Base-by-base conservation (phyloP, 2,797 vertebrate species). In the Novumbra hubbsi region DNA sequence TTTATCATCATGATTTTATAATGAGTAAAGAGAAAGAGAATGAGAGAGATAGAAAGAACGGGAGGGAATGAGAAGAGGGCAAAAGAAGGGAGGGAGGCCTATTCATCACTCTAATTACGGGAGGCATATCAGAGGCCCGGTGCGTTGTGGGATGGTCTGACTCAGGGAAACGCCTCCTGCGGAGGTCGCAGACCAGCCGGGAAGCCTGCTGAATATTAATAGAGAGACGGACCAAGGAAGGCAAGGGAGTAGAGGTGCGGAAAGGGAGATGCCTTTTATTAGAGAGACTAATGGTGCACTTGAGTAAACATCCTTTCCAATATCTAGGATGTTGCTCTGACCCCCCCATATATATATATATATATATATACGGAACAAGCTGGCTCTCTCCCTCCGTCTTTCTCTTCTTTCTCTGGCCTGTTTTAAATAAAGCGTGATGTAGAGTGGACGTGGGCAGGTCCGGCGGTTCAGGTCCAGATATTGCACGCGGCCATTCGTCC, bases 21-120 rank as follows among this genome's bases (percentile, higher is more conserved):
- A 86, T 72, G 71, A 81, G 63, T 48, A 30, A 73, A 19, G 21
- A 78, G 34, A 17, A 73, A 64, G 17, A 60, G 70, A 73, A 68
- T 71, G 67, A 60, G 17, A 15, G 24, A 7, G 24, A 49, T 7
- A 17, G 12, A 4, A 14, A 17, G 12, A 9, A 21, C 32, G 30
- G 49, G 52, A 30, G 49, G 32, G 24, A 75, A 77, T 73, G 77
- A 73, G 50, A 80, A 74, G 72, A 80, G 75, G 72, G 57, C 30
- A 60, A 34, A 34, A 57, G 32, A 32, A 71, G 24, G 77, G 77
- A 72, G 41, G 75, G 73, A 73, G 72, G 79, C 81, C 86, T 86
- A 90, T 92, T 92, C 91, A 90, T 92, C 87, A 91, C 85, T 87
- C 81, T 91, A 91, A 92, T 92, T 92, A 91, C 87, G 73, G 80